Base-by-base conservation (phyloP, 2,888 invertebrate genomes). In the Aspidiotus rigidus region DNA sequence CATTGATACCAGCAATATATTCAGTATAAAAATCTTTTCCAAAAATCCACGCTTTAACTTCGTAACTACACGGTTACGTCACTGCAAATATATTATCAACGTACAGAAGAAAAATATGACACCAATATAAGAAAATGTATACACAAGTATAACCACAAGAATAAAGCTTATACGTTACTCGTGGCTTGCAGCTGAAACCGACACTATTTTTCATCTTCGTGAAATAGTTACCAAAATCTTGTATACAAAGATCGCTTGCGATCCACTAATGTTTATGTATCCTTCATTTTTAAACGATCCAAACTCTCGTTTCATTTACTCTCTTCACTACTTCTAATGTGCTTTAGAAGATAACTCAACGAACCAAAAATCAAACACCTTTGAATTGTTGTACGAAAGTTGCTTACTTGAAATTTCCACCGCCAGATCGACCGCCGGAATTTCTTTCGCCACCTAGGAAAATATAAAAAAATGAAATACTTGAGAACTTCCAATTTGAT, bases 371-470 rank as follows among this genome's bases (percentile, higher is more conserved):
- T 8, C 13, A 28, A 10, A 39, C 15, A 53, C 39, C 44, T 39
- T 40, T 54, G 7, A 39, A 55, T 1, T 9, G 9, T 28, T 28
- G 2, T 57, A 57, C 28, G 11, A 57, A 11, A 28, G 39, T 10
- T 61, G 62, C 69, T 69, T 15, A 69, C 69, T 62, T 62, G 62
- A 62, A 69, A 62, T 28, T 69, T 17, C 62, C 62, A 44, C 61
- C 61, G 9, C 69, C 62, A n/a, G 69, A 54, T 61, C 69, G 54
- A 42, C 69, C 69, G 44, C 69, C 62, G 15, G 69, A 57, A 39
- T 55, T 13, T 49, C 69, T 54, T 13, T 69, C 69, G 39, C 54
- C 55, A 49, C 69, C 69, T 69, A 17, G 10, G 9, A 64, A 10
- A 41, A 11, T 15, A 41, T 3, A 15, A 9, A 9, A 44, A 17